Evolutionary conservation across 2,888 invertebrate species (phyloP).

Genomic region (Taphrorychus bicolor): DNA sequence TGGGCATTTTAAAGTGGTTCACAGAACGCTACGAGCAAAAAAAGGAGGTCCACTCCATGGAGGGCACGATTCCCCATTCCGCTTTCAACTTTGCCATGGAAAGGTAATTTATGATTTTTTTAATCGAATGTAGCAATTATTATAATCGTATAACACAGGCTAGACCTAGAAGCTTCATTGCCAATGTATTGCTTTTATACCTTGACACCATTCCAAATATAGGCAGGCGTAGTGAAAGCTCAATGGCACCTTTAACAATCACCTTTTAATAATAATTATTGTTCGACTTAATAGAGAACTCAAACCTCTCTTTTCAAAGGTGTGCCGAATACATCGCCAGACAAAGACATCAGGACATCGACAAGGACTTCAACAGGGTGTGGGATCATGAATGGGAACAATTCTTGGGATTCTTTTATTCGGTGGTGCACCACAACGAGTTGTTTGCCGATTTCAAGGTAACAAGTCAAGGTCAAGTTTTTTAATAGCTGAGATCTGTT

Average conservation of each 20-base stretch:
- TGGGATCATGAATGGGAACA: slow-evolving; percentile 93
- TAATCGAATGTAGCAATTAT: neutral
- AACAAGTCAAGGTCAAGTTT: no score
- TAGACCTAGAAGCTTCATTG: neutral
- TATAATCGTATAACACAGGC: neutral
- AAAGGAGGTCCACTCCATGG: slow-evolving; percentile 59
- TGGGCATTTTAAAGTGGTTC: slow-evolving; percentile 82
- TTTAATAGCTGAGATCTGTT: no score
- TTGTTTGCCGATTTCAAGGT: slow-evolving; percentile 47
- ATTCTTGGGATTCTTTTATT: slow-evolving; percentile 74
- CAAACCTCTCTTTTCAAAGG: slow-evolving; percentile 52
- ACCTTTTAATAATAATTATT: slow-evolving; percentile 13
- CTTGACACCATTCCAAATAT: neutral
- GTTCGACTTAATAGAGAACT: neutral
- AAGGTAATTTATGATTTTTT: slow-evolving; percentile 47
- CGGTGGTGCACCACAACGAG: slow-evolving; percentile 70
- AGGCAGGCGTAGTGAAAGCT: neutral
- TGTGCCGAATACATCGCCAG: slow-evolving; percentile 78
- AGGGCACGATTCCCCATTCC: slow-evolving; percentile 75
- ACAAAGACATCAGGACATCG: slow-evolving; percentile 78
- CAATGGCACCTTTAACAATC: no score
- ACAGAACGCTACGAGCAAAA: slow-evolving; percentile 60
- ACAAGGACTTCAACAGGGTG: slow-evolving; percentile 64
- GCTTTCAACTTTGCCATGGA: slow-evolving; percentile 83
- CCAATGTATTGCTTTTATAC: no score